phyloP scores from a whole-genome alignment of 1,140 invertebrate species.

The Penaeus chinensis region DNA sequence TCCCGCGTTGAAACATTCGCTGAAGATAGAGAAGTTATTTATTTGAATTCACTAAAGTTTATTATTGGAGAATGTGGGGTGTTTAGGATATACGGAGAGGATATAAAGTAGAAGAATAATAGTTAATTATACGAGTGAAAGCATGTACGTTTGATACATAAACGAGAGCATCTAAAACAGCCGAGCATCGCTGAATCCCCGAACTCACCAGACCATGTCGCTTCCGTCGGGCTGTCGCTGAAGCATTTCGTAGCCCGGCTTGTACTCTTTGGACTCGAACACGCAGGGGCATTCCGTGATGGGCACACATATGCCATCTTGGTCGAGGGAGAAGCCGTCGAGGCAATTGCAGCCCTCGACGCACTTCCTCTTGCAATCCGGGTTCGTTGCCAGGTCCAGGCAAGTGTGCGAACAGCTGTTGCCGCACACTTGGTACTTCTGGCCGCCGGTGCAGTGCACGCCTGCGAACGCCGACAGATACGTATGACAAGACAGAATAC shows the following conservation, averaged over 20 bases:
- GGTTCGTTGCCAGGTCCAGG: constrained; percentile 72
- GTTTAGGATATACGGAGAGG: no score
- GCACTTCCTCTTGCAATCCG: constrained; percentile 75
- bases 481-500: no score
- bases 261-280: constrained; percentile 77
- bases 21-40: constrained; percentile 65
- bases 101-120: no score
- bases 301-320: constrained; percentile 81
- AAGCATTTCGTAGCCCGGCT: constrained; percentile 76
- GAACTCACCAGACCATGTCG: constrained; percentile 44
- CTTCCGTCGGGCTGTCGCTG: constrained; percentile 52
- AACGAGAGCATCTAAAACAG: neutral
- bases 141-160: neutral
- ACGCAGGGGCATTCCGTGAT: constrained; percentile 81
- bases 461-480: constrained; percentile 68
- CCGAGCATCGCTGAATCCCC: neutral
- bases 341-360: constrained; percentile 92
- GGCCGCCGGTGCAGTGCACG: constrained; percentile 80
- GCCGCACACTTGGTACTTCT: constrained; percentile 83
- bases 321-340: constrained; percentile 77
- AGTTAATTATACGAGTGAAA: no score
- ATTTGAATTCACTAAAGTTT: neutral
- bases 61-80: neutral
- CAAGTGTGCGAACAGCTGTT: constrained; percentile 81
- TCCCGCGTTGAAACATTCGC: constrained; percentile 79